These are phyloP conservation scores for Phragmatobia fuliginosa DNA, from an alignment of 2,888 invertebrate genomes.

Conservation along the genomic window DNA sequence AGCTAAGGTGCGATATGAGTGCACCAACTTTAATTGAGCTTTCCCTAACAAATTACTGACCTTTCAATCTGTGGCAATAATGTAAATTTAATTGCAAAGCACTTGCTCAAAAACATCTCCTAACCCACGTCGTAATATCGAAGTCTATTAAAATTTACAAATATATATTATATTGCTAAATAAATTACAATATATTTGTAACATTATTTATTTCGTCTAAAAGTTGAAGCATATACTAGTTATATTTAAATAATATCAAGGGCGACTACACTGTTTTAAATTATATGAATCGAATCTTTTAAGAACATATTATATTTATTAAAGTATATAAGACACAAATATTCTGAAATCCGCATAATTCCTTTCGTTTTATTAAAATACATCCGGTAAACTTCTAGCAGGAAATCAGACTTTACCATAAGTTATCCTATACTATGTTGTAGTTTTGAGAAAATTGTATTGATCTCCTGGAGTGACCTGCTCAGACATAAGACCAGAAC, in stretches of 20 bases:
- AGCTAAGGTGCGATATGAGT: not conserved
- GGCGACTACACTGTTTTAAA: conserved; percentile 1
- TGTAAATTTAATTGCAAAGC: not conserved
- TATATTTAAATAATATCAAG: conserved; percentile 15
- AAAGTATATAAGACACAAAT: no score
- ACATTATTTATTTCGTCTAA: conserved; percentile 4
- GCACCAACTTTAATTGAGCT: not conserved
- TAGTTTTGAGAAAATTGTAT: no score
- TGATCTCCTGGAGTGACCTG: no score
- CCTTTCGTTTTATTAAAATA: no score
- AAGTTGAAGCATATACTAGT: not conserved
- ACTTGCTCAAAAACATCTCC: not conserved
- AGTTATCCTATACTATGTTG: no score
- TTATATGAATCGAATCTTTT: conserved; percentile 2
- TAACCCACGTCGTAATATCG: not conserved
- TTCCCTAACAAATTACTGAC: not conserved
- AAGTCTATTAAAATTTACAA: not conserved
- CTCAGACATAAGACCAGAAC: no score
- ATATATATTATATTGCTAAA: not conserved
- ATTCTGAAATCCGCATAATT: no score
- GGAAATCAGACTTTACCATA: no score
- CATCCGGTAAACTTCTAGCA: no score
- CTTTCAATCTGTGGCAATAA: not conserved
- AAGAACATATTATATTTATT: not conserved
- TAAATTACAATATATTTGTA: conserved; percentile 9